Conservation (phyloP, 2,888 invertebrate species). For the Heliconius charithonia region DNA sequence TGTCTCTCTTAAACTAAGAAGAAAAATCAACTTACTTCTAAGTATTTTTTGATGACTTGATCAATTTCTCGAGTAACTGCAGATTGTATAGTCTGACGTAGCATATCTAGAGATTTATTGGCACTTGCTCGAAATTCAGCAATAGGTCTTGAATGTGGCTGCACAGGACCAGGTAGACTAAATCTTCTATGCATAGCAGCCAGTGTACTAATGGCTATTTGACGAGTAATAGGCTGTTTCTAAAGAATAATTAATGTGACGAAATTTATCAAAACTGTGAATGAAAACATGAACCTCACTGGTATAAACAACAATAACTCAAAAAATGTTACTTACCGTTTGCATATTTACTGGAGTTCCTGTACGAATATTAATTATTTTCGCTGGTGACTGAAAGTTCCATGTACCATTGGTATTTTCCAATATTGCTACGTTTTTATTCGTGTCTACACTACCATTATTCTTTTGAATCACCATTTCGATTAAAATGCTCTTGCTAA, state of each 20-base stretch:
- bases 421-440: conserved; percentile 61
- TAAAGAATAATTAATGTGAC: conserved; percentile 55
- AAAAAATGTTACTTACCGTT: conserved; percentile 57
- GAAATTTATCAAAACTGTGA: conserved; percentile 12
- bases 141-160: conserved; percentile 79
- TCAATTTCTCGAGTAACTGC: conserved; percentile 91
- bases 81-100: conserved; percentile 89
- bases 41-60: conserved; percentile 89
- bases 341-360: conserved; percentile 67
- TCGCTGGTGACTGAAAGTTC: conserved; percentile 70
- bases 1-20: background rate
- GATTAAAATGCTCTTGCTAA: conserved; percentile 41
- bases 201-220: conserved; percentile 88
- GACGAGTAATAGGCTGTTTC: conserved; percentile 82
- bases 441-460: conserved; percentile 69
- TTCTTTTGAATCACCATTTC: conserved; percentile 80
- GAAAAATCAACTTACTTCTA: conserved; percentile 82
- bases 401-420: conserved; percentile 65
- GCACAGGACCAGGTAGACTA: conserved; percentile 82
- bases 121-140: conserved; percentile 85
- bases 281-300: conserved; percentile 4
- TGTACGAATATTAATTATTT: conserved; percentile 63
- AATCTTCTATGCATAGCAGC: conserved; percentile 84
- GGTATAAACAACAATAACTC: background rate
- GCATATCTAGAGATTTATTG: conserved; percentile 88